Evolutionary conservation across 2,888 invertebrate genomes (phyloP).

Genomic region (Polia nebulosa): DNA sequence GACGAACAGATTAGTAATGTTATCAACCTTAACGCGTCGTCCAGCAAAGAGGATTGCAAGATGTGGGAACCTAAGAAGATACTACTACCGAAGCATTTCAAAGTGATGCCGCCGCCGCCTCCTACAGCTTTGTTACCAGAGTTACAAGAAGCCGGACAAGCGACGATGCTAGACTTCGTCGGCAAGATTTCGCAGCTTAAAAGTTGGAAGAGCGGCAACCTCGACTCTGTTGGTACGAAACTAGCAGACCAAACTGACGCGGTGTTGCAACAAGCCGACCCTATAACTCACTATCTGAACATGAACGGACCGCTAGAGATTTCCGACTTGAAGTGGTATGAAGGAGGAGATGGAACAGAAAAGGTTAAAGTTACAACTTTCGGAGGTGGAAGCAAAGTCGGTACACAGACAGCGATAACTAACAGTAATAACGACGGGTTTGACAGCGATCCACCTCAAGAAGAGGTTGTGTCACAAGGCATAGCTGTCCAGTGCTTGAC

Average conservation of each 20-base stretch:
- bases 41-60: conserved; percentile 87
- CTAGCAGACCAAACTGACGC: conserved; percentile 86
- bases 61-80: conserved; percentile 86
- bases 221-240: conserved; percentile 86
- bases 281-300: conserved; percentile 84
- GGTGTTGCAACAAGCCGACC: conserved; percentile 79
- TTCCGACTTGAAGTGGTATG: conserved; percentile 87
- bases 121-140: conserved; percentile 82
- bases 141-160: conserved; percentile 81
- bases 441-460: conserved; percentile 86
- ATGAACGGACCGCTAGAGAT: conserved; percentile 88
- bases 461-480: conserved; percentile 85
- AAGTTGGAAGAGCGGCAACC: conserved; percentile 85
- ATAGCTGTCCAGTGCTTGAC: conserved; percentile 91
- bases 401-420: conserved; percentile 82
- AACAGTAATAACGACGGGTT: conserved; percentile 88
- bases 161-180: conserved; percentile 84
- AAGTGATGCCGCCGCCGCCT: conserved; percentile 82
- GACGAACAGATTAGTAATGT: conserved; percentile 90
- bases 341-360: conserved; percentile 83
- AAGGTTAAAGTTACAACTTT: conserved; percentile 83
- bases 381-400: conserved; percentile 81
- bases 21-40: conserved; percentile 88
- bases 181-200: conserved; percentile 86
- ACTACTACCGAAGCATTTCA: conserved; percentile 83